Percentiles rank a stretch among this genome's conserved stretches.
phyloP scores from a whole-genome alignment of 2,888 invertebrate species.

The Dolomedes plantarius region DNA sequence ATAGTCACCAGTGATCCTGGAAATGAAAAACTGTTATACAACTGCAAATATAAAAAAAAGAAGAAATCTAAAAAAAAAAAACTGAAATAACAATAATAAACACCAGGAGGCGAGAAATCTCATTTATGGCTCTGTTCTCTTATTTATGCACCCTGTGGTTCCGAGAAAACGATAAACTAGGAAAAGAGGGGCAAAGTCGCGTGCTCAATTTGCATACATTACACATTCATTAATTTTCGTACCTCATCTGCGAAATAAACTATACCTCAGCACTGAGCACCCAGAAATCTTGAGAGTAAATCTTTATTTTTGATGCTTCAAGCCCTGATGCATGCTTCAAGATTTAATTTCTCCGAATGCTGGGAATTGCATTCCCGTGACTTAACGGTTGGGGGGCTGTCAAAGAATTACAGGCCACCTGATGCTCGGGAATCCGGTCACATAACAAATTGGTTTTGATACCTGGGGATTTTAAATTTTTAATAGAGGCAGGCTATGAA shows the following conservation, averaged over 20 bases:
- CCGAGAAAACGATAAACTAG: constrained; percentile 18
- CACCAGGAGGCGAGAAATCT: constrained; percentile 39
- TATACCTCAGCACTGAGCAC: constrained; percentile 26
- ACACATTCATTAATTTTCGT: constrained; percentile 67
- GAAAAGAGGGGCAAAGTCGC: constrained; percentile 17
- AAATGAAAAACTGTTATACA: not conserved
- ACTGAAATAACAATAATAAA: constrained; percentile 17
- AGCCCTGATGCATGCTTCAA: constrained; percentile 28
- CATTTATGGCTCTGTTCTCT: constrained; percentile 50
- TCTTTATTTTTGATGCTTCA: constrained; percentile 45
- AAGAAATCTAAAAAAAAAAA: too few species aligned
- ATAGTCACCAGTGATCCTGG: too few species aligned
- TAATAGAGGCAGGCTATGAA: not conserved
- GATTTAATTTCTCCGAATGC: constrained; percentile 53
- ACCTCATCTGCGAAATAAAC: constrained; percentile 56
- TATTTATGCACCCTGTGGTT: constrained; percentile 58
- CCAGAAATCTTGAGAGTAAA: constrained; percentile 38
- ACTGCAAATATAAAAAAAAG: constrained; percentile 5
- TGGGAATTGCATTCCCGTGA: constrained; percentile 14
- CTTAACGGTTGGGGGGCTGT: constrained; percentile 13
- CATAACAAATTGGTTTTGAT: not conserved
- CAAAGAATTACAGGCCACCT: not conserved
- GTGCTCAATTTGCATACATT: constrained; percentile 66
- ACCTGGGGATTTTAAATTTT: not conserved
- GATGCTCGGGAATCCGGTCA: too few species aligned